Percentiles rank a stretch among this genome's conserved stretches.
Conservation (phyloP, 2,888 invertebrate species). For the Macropis europaea region DNA sequence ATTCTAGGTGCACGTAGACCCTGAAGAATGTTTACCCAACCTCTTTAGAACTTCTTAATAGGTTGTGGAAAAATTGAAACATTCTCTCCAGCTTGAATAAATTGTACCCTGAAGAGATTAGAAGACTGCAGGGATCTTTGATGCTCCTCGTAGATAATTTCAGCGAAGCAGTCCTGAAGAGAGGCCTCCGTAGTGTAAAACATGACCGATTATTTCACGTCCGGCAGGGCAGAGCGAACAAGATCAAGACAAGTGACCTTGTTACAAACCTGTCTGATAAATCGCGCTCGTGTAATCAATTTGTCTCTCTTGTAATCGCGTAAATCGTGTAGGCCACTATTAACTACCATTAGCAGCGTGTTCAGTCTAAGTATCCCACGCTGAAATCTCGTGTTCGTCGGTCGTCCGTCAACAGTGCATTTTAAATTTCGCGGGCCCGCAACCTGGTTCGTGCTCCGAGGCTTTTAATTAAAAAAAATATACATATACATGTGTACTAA, state of each 20-base stretch:
- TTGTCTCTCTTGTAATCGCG: slow-evolving; percentile 13
- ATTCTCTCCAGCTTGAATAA: too few species aligned
- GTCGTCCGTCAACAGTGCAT: not conserved
- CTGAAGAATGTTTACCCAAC: too few species aligned
- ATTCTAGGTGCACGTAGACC: too few species aligned
- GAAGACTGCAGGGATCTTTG: too few species aligned
- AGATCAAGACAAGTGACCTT: slow-evolving; percentile 14
- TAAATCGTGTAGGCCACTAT: not conserved
- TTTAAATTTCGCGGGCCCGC: not conserved
- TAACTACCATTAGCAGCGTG: slow-evolving; percentile 1
- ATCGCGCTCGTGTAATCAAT: slow-evolving; percentile 18
- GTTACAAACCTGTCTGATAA: slow-evolving; percentile 14
- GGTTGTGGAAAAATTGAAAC: too few species aligned
- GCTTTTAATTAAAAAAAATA: too few species aligned
- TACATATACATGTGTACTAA: too few species aligned
- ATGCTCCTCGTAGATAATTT: too few species aligned
- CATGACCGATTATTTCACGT: slow-evolving; percentile 4
- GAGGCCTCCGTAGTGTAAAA: too few species aligned
- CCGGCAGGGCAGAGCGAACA: slow-evolving; percentile 1
- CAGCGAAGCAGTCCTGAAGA: too few species aligned
- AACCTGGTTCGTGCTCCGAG: not conserved
- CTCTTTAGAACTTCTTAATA: too few species aligned
- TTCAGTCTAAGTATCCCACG: not conserved
- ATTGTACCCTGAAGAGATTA: too few species aligned
- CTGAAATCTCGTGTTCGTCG: not conserved